Base-by-base conservation (phyloP, 2,888 invertebrate species). In the Rotaria macrura region DNA sequence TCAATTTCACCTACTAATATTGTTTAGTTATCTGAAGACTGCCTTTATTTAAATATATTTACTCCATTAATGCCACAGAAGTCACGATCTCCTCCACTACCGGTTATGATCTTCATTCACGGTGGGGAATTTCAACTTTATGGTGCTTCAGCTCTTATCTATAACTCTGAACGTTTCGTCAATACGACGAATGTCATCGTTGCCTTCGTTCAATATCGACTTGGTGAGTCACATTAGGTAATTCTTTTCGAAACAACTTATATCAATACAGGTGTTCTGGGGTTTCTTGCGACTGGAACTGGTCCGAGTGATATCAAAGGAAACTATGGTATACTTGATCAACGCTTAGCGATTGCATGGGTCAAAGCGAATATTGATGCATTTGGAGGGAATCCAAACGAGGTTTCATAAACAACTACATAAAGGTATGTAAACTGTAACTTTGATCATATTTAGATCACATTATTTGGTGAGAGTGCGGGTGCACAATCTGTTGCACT, bases 181-280 rank as follows among this genome's bases (percentile, higher is more conserved):
- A 89, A 90, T 29, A 85, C 88, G 12, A 87, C 89, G 52, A 90
- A 89, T 9, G 88, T 90, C 55, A 89, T 90, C n/a, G 89, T 90
- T 12, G 89, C 90, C 79, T 89, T 89, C 14, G 88, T 90, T 86
- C 90, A 90, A 88, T 90, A 90, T 88, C 87, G 90, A 54, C 88
- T 90, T 14, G 90, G 90, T 20, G 89, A 89, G 79, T 40, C 17
- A 4, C 14, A 49, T 17, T 17, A 49, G 4, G 14, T 49, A 17
- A 49, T 49, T 17, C 14, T 49, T 49, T 17, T 17, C 12, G 17
- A 49, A 1, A 17, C 4, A 49, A 0, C 12, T 49, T 49, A 49
- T 49, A 49, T 23, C n/a, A 25, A 34, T 10, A 20, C 12, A 84
- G 84, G 84, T 52, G 84, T 57, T 9, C 84, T 84, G 25, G 84